Base-by-base conservation (phyloP, 1,140 invertebrate genomes). In the Drosophila chauvacae region DNA sequence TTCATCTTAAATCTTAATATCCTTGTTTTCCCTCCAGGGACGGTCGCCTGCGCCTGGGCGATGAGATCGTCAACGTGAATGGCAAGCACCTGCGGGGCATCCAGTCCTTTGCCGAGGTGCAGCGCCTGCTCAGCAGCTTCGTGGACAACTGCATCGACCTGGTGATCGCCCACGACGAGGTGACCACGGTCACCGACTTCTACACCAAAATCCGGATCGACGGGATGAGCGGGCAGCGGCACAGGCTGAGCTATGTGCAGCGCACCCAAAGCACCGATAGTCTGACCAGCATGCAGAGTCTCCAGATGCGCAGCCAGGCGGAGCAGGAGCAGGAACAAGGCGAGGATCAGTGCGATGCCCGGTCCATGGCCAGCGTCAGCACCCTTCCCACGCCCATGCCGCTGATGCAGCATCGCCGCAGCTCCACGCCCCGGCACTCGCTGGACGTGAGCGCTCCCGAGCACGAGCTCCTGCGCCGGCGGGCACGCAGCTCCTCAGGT, bases 41-140 rank as follows among this genome's bases (percentile, higher is more conserved):
- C 91, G 96, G 96, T 0, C 94, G 96, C 64, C 93, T 98, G 63
- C 94, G 95, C 77, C 94, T 96, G 48, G 96, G 96, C 7, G 97
- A 98, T 93, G 97, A 98, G 93, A 95, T 98, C 62, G 95, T 97
- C 16, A 96, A 97, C 92, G 96, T 97, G 10, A 97, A 97, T 92
- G 96, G 96, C 3, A 95, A 95, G 83, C 94, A 96, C 69, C 93
- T 98, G 64, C 94, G 96, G 53, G 97, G 96, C 0, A 93, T 97
- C 60, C 95, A 95, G 56, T 95, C 94, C n/a, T 94, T 94, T 64
- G 93, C 93, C 88, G 93, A 93, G 87, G 93, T 95, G 88, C 92
- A 95, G 93, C 70, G 94, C 81, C 64, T 91, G 86, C 68, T 94
- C 53, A 88, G 93, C 91, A 81, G 61, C 82, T 74, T 94, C 81